Base-by-base conservation (phyloP, 2,797 vertebrate genomes). In the Emydoidea blandingii region DNA sequence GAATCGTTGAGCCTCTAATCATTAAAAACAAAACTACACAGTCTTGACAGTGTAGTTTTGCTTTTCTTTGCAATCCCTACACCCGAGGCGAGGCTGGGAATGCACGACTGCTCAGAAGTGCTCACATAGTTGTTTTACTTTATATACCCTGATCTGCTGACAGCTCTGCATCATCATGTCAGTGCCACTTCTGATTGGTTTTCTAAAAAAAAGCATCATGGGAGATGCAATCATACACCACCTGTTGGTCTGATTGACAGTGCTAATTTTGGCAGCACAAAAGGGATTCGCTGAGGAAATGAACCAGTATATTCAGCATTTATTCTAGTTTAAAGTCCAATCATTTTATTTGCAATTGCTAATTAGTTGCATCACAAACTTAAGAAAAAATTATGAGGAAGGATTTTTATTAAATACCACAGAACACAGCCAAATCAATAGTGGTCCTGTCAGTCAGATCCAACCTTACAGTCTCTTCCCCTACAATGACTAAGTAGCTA, bases 11-110 rank as follows among this genome's bases (percentile, higher is more conserved):
- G 98, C 99, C 99, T 99, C 98, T 96, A 98, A 98, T 96, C 97
- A 97, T 98, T 97, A 98, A 98, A 98, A 99, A 99, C 99, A 99
- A 99, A 99, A 99, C 99, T 98, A 98, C 98, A 99, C 99, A 74
- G 98, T 98, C 85, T 85, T 34, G 97, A 98, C 97, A 97, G 98
- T 99, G 99, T 99, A 99, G 99, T 99, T 99, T 98, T 99, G 99
- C 98, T 99, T 99, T 99, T 97, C 98, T 98, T 98, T 98, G 99
- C 99, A 99, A 98, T 99, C 99, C 99, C 99, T 99, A 99, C 99
- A 99, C 99, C 99, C 99, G 99, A 99, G 99, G 99, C 98, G 98
- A 99, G 99, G 99, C 98, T 99, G 99, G 99, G 99, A 99, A 99
- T 99, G 99, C 99, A 98, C 98, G 99, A 99, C 99, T 99, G 99